Evolutionary conservation across 2,797 vertebrate genomes (phyloP).

Genomic region (Rallus crepitans): DNA sequence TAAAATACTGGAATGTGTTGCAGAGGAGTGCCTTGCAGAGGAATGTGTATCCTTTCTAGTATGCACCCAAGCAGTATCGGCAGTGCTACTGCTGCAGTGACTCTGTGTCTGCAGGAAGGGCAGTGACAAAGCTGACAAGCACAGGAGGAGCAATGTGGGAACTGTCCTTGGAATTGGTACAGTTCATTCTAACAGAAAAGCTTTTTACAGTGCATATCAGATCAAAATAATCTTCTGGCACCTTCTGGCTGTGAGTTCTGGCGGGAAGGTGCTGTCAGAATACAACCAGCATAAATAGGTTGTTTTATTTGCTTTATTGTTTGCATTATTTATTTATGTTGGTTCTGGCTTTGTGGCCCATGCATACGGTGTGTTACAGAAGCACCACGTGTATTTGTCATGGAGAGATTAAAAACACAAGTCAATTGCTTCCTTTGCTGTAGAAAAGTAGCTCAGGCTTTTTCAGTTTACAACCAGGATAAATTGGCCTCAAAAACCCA

Average conservation of each 20-base stretch:
- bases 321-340: neutral
- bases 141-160: neutral
- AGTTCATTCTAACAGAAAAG: neutral
- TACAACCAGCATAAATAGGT: neutral
- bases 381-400: neutral
- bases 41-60: fast-evolving
- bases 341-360: neutral
- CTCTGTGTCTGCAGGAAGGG: neutral
- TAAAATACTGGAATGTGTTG: neutral
- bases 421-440: slow-evolving; percentile 1
- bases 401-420: neutral
- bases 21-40: neutral
- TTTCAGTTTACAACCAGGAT: neutral
- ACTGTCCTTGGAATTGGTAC: neutral
- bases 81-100: neutral
- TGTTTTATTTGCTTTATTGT: neutral
- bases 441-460: slow-evolving; percentile 44
- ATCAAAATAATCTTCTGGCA: neutral
- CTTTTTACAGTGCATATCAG: neutral
- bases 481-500: neutral
- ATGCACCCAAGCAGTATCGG: fast-evolving
- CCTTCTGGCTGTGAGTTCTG: neutral
- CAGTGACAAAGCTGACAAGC: neutral
- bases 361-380: neutral
- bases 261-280: neutral